Percentiles rank a stretch among this genome's conserved stretches.
phyloP scores from a whole-genome alignment of 2,113 vertebrate species.

The Phalacrocorax carbo region DNA sequence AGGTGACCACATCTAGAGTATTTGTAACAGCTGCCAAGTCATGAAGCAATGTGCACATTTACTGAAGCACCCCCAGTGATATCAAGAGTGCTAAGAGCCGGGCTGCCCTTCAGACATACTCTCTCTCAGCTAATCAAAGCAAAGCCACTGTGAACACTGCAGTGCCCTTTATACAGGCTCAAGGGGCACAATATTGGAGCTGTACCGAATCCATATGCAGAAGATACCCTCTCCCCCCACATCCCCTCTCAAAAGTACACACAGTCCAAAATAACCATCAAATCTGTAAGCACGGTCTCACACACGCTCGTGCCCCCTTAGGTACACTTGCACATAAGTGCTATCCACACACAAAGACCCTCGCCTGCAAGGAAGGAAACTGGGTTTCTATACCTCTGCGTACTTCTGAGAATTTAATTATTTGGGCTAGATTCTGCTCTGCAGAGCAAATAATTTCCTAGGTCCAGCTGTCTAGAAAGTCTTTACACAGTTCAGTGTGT shows the following conservation, averaged over 20 bases:
- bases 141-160: background rate
- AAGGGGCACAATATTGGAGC: background rate
- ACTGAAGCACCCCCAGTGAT: background rate
- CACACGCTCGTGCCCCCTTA: accelerated
- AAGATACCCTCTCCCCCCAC: background rate
- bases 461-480: background rate
- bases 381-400: background rate
- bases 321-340: background rate
- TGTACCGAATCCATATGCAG: background rate
- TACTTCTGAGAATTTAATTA: background rate
- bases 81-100: background rate
- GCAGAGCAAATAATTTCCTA: background rate
- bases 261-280: background rate
- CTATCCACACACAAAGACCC: background rate
- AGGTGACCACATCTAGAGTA: constrained; percentile 22
- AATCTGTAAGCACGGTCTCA: background rate
- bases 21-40: constrained; percentile 19
- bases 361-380: background rate
- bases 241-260: background rate
- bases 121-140: background rate
- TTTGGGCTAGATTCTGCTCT: background rate
- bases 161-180: background rate
- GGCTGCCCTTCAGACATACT: background rate
- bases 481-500: background rate
- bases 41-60: background rate